Percentiles rank a stretch among this genome's conserved stretches.
phyloP scores from a whole-genome alignment of 2,113 vertebrate genomes.

The Struthidea cinerea region DNA sequence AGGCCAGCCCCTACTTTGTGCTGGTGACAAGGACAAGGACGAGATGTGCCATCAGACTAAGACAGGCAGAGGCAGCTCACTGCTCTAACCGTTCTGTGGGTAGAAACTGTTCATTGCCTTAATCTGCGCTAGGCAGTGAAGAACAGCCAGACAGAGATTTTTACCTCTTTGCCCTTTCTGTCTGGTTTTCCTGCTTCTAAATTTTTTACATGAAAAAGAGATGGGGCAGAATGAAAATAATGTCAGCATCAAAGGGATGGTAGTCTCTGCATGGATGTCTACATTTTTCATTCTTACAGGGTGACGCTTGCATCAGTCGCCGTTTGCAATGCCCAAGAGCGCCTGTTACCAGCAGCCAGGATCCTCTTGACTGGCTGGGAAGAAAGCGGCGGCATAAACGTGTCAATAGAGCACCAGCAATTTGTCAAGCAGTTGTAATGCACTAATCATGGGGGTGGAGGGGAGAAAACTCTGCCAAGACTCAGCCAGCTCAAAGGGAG shows the following conservation, averaged over 20 bases:
- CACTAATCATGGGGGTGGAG: constrained; percentile 17
- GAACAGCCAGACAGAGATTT: neutral
- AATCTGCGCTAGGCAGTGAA: fast-evolving
- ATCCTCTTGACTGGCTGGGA: neutral
- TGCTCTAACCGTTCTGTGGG: neutral
- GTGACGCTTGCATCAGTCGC: neutral
- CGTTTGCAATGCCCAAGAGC: neutral
- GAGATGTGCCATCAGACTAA: neutral
- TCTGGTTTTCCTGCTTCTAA: neutral
- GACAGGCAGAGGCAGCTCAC: neutral
- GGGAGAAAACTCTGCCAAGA: neutral
- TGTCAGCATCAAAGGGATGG: neutral
- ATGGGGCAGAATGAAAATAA: neutral
- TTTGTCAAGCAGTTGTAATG: constrained; percentile 33
- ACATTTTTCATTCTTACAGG: neutral
- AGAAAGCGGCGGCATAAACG: neutral
- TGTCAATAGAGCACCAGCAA: constrained; percentile 23
- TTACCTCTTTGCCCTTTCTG: neutral
- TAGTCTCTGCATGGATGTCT: neutral
- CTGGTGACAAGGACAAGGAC: neutral
- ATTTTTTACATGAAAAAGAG: neutral
- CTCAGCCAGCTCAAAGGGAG: neutral
- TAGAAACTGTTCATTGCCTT: neutral
- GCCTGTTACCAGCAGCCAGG: neutral
- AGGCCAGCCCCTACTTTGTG: neutral